These are phyloP conservation scores for Synergus umbraculus DNA, from an alignment of 2,888 invertebrate genomes.

Conservation along the genomic window DNA sequence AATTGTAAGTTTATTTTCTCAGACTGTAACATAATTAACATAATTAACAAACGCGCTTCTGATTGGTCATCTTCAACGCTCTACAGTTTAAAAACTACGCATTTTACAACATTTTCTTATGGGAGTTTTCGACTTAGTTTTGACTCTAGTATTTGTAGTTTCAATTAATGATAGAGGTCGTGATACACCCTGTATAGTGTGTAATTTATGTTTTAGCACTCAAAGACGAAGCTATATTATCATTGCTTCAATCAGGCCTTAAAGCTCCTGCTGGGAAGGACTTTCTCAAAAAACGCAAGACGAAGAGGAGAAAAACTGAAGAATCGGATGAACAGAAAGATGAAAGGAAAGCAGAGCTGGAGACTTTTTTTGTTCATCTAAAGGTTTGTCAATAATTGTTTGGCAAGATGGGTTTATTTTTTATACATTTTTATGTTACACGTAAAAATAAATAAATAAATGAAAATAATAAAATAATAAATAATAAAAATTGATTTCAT, in stretches of 20 bases:
- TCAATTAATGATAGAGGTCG: too few species aligned
- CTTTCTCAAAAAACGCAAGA: background rate
- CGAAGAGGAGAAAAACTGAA: too few species aligned
- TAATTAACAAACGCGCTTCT: too few species aligned
- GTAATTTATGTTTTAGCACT: background rate
- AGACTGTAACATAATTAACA: too few species aligned
- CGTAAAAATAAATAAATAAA: background rate
- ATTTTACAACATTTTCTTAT: too few species aligned
- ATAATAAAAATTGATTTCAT: background rate
- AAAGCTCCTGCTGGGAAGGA: background rate
- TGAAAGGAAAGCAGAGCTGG: background rate
- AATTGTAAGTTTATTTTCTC: background rate
- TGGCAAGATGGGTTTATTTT: background rate
- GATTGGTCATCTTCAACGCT: too few species aligned
- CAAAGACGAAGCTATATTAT: background rate
- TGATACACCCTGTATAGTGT: background rate
- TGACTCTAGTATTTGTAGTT: too few species aligned
- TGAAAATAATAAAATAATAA: too few species aligned
- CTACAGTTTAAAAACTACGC: too few species aligned
- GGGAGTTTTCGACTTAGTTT: too few species aligned
- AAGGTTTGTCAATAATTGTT: background rate
- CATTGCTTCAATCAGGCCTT: background rate
- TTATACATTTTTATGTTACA: background rate
- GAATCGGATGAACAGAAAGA: background rate
- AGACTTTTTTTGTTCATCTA: background rate